Conservation (phyloP, 2,888 invertebrate genomes). For the Drosophila helvetica region DNA sequence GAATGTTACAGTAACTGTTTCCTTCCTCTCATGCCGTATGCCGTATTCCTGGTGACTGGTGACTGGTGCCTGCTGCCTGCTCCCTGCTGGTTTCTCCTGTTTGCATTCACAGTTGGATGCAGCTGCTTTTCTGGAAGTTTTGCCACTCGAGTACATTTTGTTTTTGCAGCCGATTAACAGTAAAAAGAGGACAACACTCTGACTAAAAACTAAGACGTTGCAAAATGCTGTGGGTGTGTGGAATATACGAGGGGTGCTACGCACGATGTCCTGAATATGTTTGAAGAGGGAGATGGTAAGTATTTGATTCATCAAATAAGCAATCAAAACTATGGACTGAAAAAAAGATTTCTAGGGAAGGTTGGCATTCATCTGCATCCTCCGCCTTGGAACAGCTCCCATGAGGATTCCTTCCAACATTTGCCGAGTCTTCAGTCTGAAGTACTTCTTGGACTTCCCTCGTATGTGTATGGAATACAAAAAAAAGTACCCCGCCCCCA, state of each 20-base stretch:
- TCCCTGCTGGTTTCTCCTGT: slow-evolving; percentile 33
- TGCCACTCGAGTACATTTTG: slow-evolving; percentile 75
- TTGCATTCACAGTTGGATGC: slow-evolving; percentile 60
- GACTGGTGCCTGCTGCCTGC: not conserved
- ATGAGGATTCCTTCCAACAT: no score
- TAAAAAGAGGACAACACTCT: slow-evolving; percentile 21
- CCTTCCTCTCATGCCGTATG: not conserved
- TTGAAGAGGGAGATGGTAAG: no score
- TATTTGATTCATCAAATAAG: not conserved
- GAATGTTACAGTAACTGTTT: slow-evolving; percentile 35
- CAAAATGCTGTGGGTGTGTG: slow-evolving; percentile 16
- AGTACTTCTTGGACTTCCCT: not conserved
- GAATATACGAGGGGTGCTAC: not conserved
- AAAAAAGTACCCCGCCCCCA: not conserved
- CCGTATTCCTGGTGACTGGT: not conserved
- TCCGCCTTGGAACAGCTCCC: not conserved
- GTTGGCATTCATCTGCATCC: no score
- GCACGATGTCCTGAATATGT: no score
- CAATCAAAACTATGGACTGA: no score
- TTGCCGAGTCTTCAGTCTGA: not conserved
- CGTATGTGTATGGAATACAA: not conserved
- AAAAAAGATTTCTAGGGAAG: no score
- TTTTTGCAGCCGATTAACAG: slow-evolving; percentile 74
- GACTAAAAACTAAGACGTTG: slow-evolving; percentile 57
- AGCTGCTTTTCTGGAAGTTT: slow-evolving; percentile 52